Conservation (phyloP, 2,797 vertebrate species). For the Podarcis lilfordi region DNA sequence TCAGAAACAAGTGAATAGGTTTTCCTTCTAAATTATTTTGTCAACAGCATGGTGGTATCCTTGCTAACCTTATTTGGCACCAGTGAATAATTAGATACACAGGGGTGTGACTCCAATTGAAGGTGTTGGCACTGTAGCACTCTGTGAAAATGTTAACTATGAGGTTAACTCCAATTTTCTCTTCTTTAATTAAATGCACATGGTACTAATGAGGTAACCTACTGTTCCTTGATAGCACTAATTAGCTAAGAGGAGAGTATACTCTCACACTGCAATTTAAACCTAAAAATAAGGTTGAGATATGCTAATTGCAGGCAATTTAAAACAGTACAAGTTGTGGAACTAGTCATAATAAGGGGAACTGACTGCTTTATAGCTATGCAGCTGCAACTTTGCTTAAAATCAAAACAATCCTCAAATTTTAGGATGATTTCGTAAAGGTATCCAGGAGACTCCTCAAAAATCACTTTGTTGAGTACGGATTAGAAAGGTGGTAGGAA, state of each 20-base stretch:
- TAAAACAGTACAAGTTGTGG: constrained; percentile 86
- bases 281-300: constrained; percentile 94
- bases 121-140: constrained; percentile 96
- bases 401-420: constrained; percentile 79
- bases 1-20: constrained; percentile 69
- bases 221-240: constrained; percentile 97
- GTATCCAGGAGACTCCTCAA: constrained; percentile 67
- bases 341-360: constrained; percentile 87
- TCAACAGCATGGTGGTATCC: constrained; percentile 81
- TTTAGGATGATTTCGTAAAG: constrained; percentile 76
- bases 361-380: constrained; percentile 82
- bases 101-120: constrained; percentile 96
- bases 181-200: constrained; percentile 98
- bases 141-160: constrained; percentile 97
- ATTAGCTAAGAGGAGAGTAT: constrained; percentile 93
- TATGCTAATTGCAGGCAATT: constrained; percentile 95
- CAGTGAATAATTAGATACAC: constrained; percentile 91
- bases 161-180: constrained; percentile 98
- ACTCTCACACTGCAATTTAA: constrained; percentile 93
- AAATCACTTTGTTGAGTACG: constrained; percentile 40
- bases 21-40: constrained; percentile 84
- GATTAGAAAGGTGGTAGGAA: neutral
- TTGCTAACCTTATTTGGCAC: constrained; percentile 88
- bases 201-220: constrained; percentile 98
- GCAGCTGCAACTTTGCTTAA: constrained; percentile 81